A percentile compares a stretch with the other conserved stretches of the same genome.
Conservation (phyloP, 2,113 vertebrate species). For the Hydropotes inermis region DNA sequence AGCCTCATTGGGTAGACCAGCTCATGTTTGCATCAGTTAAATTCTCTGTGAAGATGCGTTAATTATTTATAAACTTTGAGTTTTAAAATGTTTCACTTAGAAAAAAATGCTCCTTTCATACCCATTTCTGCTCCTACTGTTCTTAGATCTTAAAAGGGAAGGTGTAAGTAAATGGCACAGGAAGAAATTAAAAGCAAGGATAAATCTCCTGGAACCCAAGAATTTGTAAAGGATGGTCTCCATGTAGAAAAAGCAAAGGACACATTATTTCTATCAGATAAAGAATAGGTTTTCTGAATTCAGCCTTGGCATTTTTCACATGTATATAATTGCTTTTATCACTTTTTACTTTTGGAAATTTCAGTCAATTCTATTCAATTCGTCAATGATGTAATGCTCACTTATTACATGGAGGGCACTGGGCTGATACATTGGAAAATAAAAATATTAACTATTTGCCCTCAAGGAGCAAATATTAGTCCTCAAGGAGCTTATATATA, state of each 20-base stretch:
- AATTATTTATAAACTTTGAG: constrained; percentile 27
- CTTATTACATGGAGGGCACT: not conserved
- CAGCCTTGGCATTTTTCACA: not conserved
- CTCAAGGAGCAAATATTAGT: not conserved
- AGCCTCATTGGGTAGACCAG: not conserved
- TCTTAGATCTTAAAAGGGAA: not conserved
- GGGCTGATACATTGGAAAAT: not conserved
- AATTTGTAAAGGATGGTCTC: not conserved
- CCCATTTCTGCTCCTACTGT: not conserved
- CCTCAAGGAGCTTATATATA: not conserved
- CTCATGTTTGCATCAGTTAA: not conserved
- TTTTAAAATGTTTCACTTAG: constrained; percentile 4
- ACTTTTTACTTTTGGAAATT: not conserved
- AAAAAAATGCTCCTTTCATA: not conserved
- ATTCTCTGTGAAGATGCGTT: constrained; percentile 11
- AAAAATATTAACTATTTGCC: not conserved
- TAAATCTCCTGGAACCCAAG: not conserved
- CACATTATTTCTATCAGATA: not conserved
- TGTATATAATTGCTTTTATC: not conserved
- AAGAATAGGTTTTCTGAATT: not conserved
- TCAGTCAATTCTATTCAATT: not conserved
- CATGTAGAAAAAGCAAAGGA: not conserved
- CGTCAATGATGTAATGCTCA: not conserved
- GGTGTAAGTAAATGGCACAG: not conserved
- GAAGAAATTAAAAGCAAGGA: not conserved